Evolutionary conservation across 92 coral and sea anemone genomes (phyloP).

Genomic region (Palythoa grandiflora): DNA sequence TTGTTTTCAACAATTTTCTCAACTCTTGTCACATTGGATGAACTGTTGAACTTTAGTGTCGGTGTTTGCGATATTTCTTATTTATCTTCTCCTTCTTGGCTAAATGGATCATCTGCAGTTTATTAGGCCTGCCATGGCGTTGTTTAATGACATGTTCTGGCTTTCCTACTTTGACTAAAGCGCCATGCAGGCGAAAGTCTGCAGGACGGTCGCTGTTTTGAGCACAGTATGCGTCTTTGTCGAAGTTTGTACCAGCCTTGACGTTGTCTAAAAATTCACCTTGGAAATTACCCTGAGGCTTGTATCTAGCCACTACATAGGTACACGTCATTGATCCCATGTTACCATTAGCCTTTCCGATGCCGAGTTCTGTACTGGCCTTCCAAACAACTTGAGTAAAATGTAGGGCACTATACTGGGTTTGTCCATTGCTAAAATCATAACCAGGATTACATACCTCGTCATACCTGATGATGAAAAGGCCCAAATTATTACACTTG

Average conservation of each 20-base stretch:
- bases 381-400: conserved; percentile 41
- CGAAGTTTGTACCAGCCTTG: conserved; percentile 25
- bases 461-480: not conserved
- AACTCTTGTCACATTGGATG: not conserved
- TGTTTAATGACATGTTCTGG: not conserved
- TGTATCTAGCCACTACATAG: conserved; percentile 18
- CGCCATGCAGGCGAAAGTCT: not conserved
- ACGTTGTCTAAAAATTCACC: conserved; percentile 14
- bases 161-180: not conserved
- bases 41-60: not conserved
- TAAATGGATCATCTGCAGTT: too few relatives aligned
- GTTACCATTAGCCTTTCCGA: not conserved
- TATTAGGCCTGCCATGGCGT: not conserved
- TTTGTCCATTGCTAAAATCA: conserved; percentile 14
- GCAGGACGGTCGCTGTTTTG: too few relatives aligned
- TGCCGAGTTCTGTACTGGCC: conserved; percentile 29
- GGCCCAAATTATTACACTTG: not conserved
- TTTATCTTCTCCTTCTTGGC: not conserved
- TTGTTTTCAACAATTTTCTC: too few relatives aligned
- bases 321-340: not conserved
- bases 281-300: conserved; percentile 21
- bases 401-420: conserved; percentile 15
- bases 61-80: not conserved
- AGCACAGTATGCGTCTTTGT: conserved; percentile 1
- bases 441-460: conserved; percentile 23